phyloP scores from a whole-genome alignment of 2,888 invertebrate genomes.

The Metacarcinus magister region DNA sequence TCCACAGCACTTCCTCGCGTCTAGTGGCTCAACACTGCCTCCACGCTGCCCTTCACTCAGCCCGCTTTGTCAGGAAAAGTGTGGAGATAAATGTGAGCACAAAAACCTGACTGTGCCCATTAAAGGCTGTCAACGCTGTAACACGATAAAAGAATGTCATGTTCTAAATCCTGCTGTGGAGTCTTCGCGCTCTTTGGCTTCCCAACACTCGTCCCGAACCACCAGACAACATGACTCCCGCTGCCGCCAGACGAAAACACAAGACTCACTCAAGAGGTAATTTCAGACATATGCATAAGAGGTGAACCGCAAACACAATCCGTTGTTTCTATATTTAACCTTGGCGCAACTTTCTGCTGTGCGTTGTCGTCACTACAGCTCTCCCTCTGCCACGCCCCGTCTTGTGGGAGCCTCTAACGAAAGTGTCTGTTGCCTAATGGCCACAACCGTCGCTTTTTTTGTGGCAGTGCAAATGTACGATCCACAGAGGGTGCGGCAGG shows the following conservation, averaged over 20 bases:
- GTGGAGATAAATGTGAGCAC: neutral
- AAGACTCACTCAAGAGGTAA: neutral
- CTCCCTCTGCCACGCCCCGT: neutral
- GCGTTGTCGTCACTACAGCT: neutral
- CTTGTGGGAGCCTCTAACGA: neutral
- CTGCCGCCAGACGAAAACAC: neutral
- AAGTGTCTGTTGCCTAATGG: slow-evolving; percentile 12
- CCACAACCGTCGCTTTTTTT: neutral
- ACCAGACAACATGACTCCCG: neutral
- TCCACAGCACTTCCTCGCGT: neutral
- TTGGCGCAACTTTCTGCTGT: slow-evolving; percentile 16
- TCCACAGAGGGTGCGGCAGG: neutral
- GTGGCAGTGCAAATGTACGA: neutral
- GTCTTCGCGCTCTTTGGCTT: neutral
- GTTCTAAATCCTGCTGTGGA: neutral
- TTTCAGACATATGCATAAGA: neutral
- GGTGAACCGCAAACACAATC: neutral
- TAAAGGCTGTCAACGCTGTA: neutral
- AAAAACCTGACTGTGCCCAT: slow-evolving; percentile 31
- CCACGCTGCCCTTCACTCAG: neutral
- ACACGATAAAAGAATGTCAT: neutral
- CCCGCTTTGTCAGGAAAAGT: neutral
- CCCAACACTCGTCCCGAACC: neutral
- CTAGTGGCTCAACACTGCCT: slow-evolving; percentile 8
- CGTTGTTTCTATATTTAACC: slow-evolving; percentile 21